phyloP scores from a whole-genome alignment of 2,113 vertebrate genomes.

The Oryzias celebensis region DNA sequence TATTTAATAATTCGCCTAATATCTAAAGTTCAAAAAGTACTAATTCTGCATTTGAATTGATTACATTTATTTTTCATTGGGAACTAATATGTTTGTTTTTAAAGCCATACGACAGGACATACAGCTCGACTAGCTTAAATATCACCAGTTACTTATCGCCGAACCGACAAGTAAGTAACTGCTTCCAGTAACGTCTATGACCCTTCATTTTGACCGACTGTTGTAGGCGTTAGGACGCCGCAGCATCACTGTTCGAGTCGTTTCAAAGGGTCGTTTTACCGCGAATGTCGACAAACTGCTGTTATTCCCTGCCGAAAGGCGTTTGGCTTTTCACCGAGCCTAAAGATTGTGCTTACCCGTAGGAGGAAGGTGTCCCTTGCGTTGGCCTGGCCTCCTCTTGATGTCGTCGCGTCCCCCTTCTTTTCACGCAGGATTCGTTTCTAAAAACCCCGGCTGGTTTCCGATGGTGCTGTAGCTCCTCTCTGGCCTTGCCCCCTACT shows the following conservation, averaged over 20 bases:
- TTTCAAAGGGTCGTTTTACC: constrained; percentile 5
- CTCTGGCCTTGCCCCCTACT: constrained; percentile 5
- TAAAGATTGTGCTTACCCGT: constrained; percentile 16
- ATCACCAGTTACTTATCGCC: no score
- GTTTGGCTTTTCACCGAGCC: background rate
- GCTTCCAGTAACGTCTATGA: no score
- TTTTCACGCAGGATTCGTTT: background rate
- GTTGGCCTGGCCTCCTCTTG: background rate
- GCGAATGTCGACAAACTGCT: background rate
- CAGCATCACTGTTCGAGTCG: constrained; percentile 21
- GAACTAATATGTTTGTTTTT: no score
- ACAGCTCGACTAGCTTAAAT: no score
- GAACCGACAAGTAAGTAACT: no score
- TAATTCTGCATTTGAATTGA: no score
- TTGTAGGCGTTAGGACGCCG: background rate
- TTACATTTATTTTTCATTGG: no score
- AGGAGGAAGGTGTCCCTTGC: background rate
- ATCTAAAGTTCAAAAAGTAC: no score
- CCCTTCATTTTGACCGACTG: no score
- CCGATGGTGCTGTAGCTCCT: constrained; percentile 20
- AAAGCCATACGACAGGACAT: no score
- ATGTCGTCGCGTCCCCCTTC: background rate
- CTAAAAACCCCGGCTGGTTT: constrained; percentile 18
- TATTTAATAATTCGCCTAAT: no score
- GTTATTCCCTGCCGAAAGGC: background rate